Conservation (phyloP, 1,140 invertebrate genomes). For the Aphelenchoides besseyi region DNA sequence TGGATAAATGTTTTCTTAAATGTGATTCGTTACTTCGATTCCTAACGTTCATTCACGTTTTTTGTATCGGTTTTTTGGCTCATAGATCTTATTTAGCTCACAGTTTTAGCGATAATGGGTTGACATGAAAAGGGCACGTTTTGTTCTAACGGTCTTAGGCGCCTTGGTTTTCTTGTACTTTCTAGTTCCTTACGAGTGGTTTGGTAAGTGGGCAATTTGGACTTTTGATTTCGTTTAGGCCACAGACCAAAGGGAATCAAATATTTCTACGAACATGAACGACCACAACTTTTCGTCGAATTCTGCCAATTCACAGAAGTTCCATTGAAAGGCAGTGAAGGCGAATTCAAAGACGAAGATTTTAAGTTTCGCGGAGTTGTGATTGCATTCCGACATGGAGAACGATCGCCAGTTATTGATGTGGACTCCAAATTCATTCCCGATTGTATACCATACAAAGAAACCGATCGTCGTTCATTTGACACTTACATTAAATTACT, state of each 20-base stretch:
- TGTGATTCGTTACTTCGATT: no score
- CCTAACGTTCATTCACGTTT: no score
- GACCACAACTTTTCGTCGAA: slow-evolving; percentile 24
- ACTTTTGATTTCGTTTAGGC: slow-evolving; percentile 9
- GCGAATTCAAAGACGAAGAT: neutral
- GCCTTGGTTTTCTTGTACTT: slow-evolving; percentile 15
- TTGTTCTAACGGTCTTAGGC: neutral
- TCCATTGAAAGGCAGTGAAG: slow-evolving; percentile 24
- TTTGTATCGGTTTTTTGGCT: neutral
- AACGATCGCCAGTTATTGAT: slow-evolving; percentile 28
- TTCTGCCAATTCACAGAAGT: slow-evolving; percentile 32
- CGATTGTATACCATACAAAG: slow-evolving; percentile 30
- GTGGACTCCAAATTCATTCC: slow-evolving; percentile 11
- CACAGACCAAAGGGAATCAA: slow-evolving; percentile 4
- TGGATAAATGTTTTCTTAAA: slow-evolving; percentile 13
- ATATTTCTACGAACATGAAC: slow-evolving; percentile 14
- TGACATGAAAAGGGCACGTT: slow-evolving; percentile 2
- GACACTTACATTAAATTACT: slow-evolving; percentile 23
- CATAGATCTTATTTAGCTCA: neutral
- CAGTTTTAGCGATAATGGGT: slow-evolving; percentile 8
- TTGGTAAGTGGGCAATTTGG: neutral
- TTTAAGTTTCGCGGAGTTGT: slow-evolving; percentile 23
- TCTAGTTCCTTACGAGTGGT: slow-evolving; percentile 14
- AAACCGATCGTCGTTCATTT: slow-evolving; percentile 29
- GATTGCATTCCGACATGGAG: slow-evolving; percentile 36